A percentile compares a stretch with the other conserved stretches of the same genome.
Evolutionary conservation across 1,140 invertebrate genomes (phyloP).

Genomic region (Macrotrachela quadricornifera): DNA sequence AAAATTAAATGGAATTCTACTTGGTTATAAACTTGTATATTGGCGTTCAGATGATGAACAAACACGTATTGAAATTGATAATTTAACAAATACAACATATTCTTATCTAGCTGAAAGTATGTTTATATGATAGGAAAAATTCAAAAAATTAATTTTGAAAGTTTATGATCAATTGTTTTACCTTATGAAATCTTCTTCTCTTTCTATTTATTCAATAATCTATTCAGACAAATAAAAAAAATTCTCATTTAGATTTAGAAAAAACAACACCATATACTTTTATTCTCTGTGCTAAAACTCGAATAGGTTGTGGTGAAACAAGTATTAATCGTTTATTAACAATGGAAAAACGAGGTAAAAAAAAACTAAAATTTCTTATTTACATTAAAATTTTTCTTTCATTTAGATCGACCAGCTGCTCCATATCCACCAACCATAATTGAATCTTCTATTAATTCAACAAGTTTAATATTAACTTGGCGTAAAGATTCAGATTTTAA

Average conservation of each 20-base stretch:
- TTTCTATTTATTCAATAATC: too few relatives aligned
- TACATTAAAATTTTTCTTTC: not conserved
- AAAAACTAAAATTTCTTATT: not conserved
- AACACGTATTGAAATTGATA: not conserved
- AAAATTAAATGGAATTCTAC: constrained; percentile 81
- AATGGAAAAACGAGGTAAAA: not conserved
- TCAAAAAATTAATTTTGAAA: too few relatives aligned
- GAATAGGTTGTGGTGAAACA: constrained; percentile 70
- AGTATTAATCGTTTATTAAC: constrained; percentile 31
- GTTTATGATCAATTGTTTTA: too few relatives aligned
- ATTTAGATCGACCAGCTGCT: constrained; percentile 26
- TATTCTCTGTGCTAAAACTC: constrained; percentile 45
- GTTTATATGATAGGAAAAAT: not conserved
- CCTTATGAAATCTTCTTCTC: too few relatives aligned
- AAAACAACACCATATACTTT: constrained; percentile 5
- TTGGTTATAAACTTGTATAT: constrained; percentile 70
- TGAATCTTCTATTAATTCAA: constrained; percentile 60
- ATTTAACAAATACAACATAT: constrained; percentile 10
- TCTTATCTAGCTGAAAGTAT: constrained; percentile 8
- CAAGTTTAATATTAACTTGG: constrained; percentile 81
- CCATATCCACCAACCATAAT: constrained; percentile 63
- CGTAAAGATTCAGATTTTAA: constrained; percentile 63
- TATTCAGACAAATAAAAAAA: not conserved
- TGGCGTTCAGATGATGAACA: constrained; percentile 42
- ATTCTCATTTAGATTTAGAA: not conserved